These are phyloP conservation scores for Muntiacus muntjak DNA, from an alignment of 2,113 vertebrate genomes.

Conservation along the genomic window DNA sequence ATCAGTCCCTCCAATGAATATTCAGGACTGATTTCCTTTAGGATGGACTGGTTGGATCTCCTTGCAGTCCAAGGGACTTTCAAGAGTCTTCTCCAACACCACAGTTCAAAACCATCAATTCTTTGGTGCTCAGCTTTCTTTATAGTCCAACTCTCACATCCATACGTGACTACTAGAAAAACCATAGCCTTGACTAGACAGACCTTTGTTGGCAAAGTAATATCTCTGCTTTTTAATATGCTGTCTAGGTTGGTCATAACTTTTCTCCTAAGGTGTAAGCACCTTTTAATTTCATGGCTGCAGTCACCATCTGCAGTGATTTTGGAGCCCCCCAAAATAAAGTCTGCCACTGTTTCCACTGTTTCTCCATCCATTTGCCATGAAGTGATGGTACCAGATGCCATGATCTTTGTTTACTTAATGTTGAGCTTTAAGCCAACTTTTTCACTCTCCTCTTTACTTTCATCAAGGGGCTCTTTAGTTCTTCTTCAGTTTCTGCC, in stretches of 20 bases:
- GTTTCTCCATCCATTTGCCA: background rate
- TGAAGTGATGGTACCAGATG: background rate
- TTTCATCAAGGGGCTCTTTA: background rate
- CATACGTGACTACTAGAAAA: background rate
- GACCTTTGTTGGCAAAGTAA: background rate
- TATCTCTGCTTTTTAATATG: background rate
- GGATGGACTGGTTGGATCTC: background rate
- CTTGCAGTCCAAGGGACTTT: background rate
- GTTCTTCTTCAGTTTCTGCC: background rate
- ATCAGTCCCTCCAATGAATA: background rate
- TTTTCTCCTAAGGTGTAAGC: background rate
- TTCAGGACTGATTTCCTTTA: background rate
- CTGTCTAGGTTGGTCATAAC: background rate
- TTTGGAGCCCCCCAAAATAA: background rate
- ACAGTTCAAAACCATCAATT: background rate
- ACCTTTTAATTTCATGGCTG: background rate
- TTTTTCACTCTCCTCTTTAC: background rate
- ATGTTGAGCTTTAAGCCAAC: background rate
- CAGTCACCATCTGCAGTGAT: background rate
- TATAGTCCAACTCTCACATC: background rate
- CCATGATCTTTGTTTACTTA: background rate
- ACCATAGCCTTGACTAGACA: background rate
- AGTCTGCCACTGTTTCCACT: background rate
- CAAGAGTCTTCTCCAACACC: background rate
- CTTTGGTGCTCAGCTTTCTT: background rate